Evolutionary conservation across 2,113 vertebrate species (phyloP).

Genomic region (Actenoides hombroni): DNA sequence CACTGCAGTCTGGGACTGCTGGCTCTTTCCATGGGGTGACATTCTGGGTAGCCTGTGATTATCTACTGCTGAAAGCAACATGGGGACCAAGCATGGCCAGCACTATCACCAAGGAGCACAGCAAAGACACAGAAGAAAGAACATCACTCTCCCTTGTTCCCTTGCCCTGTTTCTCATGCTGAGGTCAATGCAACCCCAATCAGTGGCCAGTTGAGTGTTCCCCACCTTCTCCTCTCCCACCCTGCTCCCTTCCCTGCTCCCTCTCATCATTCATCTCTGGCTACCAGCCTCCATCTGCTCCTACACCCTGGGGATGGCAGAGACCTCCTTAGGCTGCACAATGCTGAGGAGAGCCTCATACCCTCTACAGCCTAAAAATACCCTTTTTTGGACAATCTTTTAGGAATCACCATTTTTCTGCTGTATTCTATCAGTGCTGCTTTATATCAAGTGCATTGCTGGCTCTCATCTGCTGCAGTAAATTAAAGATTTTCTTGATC

Average conservation of each 20-base stretch:
- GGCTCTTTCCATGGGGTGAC: not conserved
- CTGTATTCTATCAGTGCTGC: not conserved
- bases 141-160: not conserved
- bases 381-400: not conserved
- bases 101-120: not conserved
- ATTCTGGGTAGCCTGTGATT: no score
- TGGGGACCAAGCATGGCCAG: not conserved
- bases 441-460: not conserved
- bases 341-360: not conserved
- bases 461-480: not conserved
- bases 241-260: not conserved
- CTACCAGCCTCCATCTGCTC: not conserved
- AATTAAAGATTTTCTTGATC: not conserved
- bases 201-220: not conserved
- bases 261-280: not conserved
- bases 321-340: not conserved
- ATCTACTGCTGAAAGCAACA: not conserved
- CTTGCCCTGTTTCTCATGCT: not conserved
- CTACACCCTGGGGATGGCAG: not conserved
- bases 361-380: not conserved
- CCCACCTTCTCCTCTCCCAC: not conserved
- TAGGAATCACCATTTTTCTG: not conserved
- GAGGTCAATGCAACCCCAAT: no score
- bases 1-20: no score
- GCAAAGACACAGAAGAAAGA: not conserved